Conservation (phyloP, 2,113 vertebrate species). For the Arizona elegans region DNA sequence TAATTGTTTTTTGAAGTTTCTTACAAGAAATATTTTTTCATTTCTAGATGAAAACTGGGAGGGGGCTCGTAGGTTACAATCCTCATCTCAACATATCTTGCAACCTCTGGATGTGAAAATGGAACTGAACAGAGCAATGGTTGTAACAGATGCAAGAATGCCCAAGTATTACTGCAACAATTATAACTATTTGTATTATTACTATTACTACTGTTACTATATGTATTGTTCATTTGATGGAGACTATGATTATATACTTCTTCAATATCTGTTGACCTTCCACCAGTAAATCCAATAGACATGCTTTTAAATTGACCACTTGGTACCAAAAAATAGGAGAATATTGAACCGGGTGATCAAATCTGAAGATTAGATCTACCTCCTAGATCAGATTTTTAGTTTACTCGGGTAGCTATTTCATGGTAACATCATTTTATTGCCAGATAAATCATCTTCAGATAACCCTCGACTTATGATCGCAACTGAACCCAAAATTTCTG, state of each 20-base stretch:
- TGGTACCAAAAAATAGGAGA: background rate
- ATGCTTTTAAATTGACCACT: background rate
- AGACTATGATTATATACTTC: background rate
- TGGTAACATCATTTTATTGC: background rate
- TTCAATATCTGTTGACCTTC: background rate
- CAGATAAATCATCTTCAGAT: background rate
- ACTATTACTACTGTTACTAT: background rate
- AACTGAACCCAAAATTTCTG: background rate
- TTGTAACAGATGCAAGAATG: conserved; percentile 92
- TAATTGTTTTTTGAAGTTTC: background rate
- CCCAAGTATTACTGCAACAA: conserved; percentile 77
- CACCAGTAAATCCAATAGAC: background rate
- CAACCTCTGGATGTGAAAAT: conserved; percentile 90
- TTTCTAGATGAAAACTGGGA: conserved; percentile 88
- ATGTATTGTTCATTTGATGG: conserved; percentile 3
- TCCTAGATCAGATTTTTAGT: background rate
- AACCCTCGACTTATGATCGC: background rate
- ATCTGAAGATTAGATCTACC: background rate
- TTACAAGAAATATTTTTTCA: conserved; percentile 21
- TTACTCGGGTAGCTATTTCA: background rate
- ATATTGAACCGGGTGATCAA: background rate
- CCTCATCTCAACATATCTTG: conserved; percentile 86
- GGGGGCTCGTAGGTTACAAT: conserved; percentile 81
- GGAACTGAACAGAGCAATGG: conserved; percentile 90
- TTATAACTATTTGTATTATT: background rate